Evolutionary conservation across 2,797 vertebrate species (phyloP), one percentile per base, ranked within the genome.

Genomic region (Anabacerthia variegaticeps): DNA sequence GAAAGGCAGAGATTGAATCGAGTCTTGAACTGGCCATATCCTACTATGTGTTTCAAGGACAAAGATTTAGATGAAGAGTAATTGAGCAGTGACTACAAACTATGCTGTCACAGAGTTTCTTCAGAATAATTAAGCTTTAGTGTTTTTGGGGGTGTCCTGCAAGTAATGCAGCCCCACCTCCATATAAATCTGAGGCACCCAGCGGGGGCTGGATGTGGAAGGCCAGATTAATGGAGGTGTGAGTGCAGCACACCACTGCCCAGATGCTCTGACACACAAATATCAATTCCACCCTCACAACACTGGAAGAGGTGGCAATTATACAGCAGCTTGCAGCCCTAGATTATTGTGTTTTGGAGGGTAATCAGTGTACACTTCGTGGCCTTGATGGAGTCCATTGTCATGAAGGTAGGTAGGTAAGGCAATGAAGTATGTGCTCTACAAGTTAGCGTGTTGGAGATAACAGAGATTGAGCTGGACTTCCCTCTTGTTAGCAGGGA

Each of bases 211-310:
- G 7, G 46, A 9, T 61, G 76, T 52, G 48, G 32, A 72, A 81
- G 51, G 34, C 14, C 43, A 19, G 28, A 11, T 43, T 15, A 20
- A 16, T 5, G 28, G 80, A 92, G 49, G 26, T 52, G 65, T 20
- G 67, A 67, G 63, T 23, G 2, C 13, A 63, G 48, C 59, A 43
- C 2, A 2, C 34, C 37, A 9, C 19, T 88, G 41, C 32, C 63
- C 82, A 46, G 52, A 36, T 62, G 44, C 66, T 34, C 32, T 30
- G 41, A 39, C 22, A 28, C 54, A 26, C n/a, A 43, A 26, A 43
- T 15, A 26, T 0, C 20, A 75, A n/a, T 37, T n/a, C 41, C 69
- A 72, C 4, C 0, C 6, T 23, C 12, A 7, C 4, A 27, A 3
- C 44, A 51, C 27, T 19, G 54, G 44, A 44, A 71, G 14, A 27